Conservation (phyloP, 2,113 vertebrate species). For the Indicator maculatus region DNA sequence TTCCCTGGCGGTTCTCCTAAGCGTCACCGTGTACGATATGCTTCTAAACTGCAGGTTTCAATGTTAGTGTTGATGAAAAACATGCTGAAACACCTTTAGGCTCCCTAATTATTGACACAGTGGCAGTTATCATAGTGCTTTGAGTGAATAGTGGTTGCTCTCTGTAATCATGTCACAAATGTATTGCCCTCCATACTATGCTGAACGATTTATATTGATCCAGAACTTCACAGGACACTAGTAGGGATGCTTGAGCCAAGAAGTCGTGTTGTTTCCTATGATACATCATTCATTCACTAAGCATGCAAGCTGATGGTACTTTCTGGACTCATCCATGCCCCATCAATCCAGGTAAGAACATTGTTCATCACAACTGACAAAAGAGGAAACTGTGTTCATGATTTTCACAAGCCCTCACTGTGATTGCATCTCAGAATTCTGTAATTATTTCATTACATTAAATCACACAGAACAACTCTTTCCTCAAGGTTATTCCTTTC, state of each 20-base stretch:
- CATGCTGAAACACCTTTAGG: neutral
- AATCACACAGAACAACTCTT: neutral
- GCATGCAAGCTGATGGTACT: neutral
- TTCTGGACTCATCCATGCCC: neutral
- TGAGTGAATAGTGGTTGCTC: neutral
- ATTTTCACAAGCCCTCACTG: neutral
- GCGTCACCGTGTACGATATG: neutral
- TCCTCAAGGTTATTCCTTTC: constrained; percentile 13
- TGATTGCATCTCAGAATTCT: neutral
- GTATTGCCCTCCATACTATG: neutral
- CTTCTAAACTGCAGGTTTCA: neutral
- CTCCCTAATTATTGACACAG: neutral
- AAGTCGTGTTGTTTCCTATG: neutral
- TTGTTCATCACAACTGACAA: neutral
- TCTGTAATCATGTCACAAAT: neutral
- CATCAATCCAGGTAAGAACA: neutral
- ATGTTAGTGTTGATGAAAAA: neutral
- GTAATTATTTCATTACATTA: neutral
- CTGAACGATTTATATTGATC: neutral
- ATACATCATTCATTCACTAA: neutral
- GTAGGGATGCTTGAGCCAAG: neutral
- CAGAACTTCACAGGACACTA: neutral
- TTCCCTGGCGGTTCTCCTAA: too few species aligned
- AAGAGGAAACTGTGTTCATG: neutral
- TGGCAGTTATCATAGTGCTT: neutral